Conservation (phyloP, 2,888 invertebrate species). For the Sisyra nigra region DNA sequence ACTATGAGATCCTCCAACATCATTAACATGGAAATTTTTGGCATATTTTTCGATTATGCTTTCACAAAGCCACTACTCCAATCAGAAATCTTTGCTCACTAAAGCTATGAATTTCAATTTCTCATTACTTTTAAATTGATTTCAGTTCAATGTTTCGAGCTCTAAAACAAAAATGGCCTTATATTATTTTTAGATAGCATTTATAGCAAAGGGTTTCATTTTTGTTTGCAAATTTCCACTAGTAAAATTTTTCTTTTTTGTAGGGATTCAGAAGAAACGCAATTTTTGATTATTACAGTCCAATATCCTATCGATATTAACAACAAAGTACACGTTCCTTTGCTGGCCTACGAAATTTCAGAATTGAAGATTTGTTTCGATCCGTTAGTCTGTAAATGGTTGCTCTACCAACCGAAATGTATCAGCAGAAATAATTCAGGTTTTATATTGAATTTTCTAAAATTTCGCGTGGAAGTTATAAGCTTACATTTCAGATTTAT, state of each 20-base stretch:
- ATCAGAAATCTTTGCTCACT: too few species aligned
- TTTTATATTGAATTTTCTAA: background rate
- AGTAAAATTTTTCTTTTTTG: background rate
- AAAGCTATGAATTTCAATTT: too few species aligned
- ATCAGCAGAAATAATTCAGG: background rate
- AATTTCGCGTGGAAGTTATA: background rate
- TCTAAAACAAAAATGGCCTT: too few species aligned
- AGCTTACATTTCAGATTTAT: too few species aligned
- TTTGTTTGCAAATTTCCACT: background rate
- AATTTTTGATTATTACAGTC: conserved; percentile 21
- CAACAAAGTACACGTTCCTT: conserved; percentile 28
- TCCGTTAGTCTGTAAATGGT: conserved; percentile 46
- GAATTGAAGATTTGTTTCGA: conserved; percentile 39
- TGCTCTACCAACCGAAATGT: conserved; percentile 33
- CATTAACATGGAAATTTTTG: too few species aligned
- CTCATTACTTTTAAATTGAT: too few species aligned
- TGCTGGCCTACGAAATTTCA: conserved; percentile 31
- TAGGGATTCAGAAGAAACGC: background rate
- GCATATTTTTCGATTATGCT: too few species aligned
- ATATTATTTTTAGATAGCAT: too few species aligned
- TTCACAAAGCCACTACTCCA: too few species aligned
- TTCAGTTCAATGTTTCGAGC: too few species aligned
- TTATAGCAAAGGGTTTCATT: too few species aligned
- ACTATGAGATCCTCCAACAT: too few species aligned
- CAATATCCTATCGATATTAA: conserved; percentile 28